phyloP scores from a whole-genome alignment of 2,888 invertebrate species.

The Baccha elongata region DNA sequence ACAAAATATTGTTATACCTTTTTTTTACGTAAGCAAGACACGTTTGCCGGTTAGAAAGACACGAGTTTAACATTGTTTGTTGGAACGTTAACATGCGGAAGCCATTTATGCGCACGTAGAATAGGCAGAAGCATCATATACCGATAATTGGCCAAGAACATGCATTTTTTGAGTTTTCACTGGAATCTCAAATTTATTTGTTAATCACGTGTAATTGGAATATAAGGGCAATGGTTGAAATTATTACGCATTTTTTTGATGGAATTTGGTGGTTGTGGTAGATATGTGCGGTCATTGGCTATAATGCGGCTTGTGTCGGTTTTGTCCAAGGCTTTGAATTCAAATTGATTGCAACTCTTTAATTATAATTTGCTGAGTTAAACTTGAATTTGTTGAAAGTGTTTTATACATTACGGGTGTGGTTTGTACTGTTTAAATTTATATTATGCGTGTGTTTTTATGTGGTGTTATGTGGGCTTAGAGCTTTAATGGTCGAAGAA shows the following conservation, averaged over 20 bases:
- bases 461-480: background rate
- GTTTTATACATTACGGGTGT: conserved; percentile 41
- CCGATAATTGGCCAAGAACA: conserved; percentile 33
- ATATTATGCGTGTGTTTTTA: background rate
- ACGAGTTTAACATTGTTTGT: conserved; percentile 31
- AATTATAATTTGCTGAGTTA: conserved; percentile 25
- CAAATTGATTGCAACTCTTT: conserved; percentile 48
- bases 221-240: conserved; percentile 11
- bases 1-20: conserved; percentile 40
- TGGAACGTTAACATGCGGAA: conserved; percentile 51
- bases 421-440: conserved; percentile 42
- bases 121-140: conserved; percentile 10
- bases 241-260: conserved; percentile 23
- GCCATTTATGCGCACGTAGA: conserved; percentile 12
- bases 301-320: background rate
- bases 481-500: background rate
- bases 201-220: conserved; percentile 50
- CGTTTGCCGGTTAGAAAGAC: conserved; percentile 55
- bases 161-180: conserved; percentile 26
- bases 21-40: conserved; percentile 56
- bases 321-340: conserved; percentile 28
- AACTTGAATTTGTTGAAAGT: conserved; percentile 12
- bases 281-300: conserved; percentile 8
- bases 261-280: conserved; percentile 15
- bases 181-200: conserved; percentile 8